A percentile compares a stretch with the other conserved stretches of the same genome.
phyloP scores from a whole-genome alignment of 2,797 vertebrate genomes.

The Myiotriccus ornatus region DNA sequence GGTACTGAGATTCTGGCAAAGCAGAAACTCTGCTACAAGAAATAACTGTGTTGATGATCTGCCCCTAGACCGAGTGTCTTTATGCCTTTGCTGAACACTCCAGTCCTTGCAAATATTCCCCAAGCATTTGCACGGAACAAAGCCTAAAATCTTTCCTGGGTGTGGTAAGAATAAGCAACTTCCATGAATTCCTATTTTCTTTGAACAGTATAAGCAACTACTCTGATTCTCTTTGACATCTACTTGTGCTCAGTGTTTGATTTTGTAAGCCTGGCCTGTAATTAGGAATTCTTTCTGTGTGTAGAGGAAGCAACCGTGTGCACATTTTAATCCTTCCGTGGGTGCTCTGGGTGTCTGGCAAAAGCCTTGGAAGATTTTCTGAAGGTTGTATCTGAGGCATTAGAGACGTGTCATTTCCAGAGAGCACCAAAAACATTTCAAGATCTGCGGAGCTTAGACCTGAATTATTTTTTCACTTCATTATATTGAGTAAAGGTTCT shows the following conservation, averaged over 20 bases:
- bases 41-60: not conserved
- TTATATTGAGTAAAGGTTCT: not conserved
- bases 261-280: not conserved
- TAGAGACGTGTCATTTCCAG: not conserved
- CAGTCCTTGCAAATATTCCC: not conserved
- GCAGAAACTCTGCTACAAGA: not conserved
- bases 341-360: not conserved
- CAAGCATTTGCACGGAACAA: not conserved
- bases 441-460: not conserved
- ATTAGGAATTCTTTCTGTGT: not conserved
- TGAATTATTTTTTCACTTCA: not conserved
- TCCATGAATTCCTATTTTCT: not conserved
- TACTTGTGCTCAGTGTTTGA: not conserved
- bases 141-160: accelerated
- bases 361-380: not conserved
- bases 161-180: not conserved
- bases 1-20: not conserved
- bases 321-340: not conserved
- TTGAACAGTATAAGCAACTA: not conserved
- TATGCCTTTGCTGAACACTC: not conserved
- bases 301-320: not conserved
- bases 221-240: not conserved
- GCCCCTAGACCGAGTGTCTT: not conserved
- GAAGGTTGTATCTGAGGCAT: not conserved
- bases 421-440: not conserved